Conservation (phyloP, 2,113 vertebrate species). For the Sander lucioperca region DNA sequence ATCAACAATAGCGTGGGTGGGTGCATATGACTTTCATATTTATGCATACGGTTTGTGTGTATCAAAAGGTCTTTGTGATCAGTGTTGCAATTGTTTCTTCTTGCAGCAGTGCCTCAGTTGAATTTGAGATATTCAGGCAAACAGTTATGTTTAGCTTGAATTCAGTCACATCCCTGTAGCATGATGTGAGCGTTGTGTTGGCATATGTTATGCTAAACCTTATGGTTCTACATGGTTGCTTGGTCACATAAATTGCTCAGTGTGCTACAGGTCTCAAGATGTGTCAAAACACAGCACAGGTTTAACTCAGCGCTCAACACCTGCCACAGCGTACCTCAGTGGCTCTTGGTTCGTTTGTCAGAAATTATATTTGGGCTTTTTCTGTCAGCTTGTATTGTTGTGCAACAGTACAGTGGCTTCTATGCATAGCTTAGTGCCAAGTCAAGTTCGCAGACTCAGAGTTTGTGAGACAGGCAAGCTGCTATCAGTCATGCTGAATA, state of each 20-base stretch:
- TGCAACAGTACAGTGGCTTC: not conserved
- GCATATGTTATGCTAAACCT: not conserved
- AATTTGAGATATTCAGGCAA: slow-evolving; percentile 34
- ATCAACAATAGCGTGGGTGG: slow-evolving; percentile 40
- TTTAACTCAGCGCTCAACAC: not conserved
- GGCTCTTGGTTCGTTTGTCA: not conserved
- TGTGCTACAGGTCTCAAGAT: not conserved
- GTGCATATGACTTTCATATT: slow-evolving; percentile 11
- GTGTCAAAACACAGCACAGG: slow-evolving; percentile 3
- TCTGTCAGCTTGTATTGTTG: not conserved
- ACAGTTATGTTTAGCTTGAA: slow-evolving; percentile 20
- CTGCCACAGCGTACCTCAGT: not conserved
- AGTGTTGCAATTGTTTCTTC: slow-evolving; percentile 48
- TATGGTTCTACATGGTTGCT: slow-evolving; percentile 1
- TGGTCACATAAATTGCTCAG: slow-evolving; percentile 3
- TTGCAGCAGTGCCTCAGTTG: slow-evolving; percentile 17
- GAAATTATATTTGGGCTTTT: not conserved
- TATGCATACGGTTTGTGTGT: not conserved
- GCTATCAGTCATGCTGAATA: slow-evolving; percentile 26
- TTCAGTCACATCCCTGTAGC: not conserved
- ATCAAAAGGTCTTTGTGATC: slow-evolving; percentile 49
- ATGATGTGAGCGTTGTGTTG: not conserved
- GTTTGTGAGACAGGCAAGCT: slow-evolving; percentile 3
- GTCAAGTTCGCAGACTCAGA: slow-evolving; percentile 33
- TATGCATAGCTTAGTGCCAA: not conserved